Conservation (phyloP, 1,140 invertebrate genomes). For the Zaprionus vittiger region DNA sequence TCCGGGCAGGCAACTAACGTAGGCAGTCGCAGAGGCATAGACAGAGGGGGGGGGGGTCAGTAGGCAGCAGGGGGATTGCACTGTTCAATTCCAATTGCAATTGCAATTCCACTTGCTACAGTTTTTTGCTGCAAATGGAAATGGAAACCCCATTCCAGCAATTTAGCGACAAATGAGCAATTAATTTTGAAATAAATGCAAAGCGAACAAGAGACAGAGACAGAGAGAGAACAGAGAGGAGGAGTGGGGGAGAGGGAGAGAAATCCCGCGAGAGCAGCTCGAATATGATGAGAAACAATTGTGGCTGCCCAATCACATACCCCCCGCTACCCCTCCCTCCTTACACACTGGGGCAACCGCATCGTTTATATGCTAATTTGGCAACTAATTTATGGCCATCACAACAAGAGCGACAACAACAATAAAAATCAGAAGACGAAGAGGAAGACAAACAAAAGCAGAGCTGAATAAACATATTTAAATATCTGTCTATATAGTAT, state of each 20-base stretch:
- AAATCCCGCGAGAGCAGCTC: neutral
- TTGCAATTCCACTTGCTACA: slow-evolving; percentile 58
- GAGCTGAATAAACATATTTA: slow-evolving; percentile 27
- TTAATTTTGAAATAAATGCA: slow-evolving; percentile 82
- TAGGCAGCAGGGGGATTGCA: neutral
- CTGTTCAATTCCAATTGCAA: slow-evolving; percentile 2
- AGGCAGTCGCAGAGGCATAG: neutral
- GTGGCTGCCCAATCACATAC: too few species aligned
- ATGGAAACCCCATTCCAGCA: slow-evolving; percentile 80
- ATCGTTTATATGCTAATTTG: slow-evolving; percentile 80
- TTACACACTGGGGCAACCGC: slow-evolving; percentile 41
- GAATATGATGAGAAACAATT: slow-evolving; percentile 2
- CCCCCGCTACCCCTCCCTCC: too few species aligned
- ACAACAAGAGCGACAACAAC: slow-evolving; percentile 80
- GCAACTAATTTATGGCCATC: slow-evolving; percentile 74
- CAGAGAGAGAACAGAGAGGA: neutral
- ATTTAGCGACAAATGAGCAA: slow-evolving; percentile 82
- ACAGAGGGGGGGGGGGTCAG: neutral
- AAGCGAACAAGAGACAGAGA: slow-evolving; percentile 16
- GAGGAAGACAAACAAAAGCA: slow-evolving; percentile 5
- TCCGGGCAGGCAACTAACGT: slow-evolving; percentile 9
- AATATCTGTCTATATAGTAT: slow-evolving; percentile 21
- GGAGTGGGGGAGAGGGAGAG: neutral
- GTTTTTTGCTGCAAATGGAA: slow-evolving; percentile 71
- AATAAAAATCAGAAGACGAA: slow-evolving; percentile 28